Conservation (phyloP, 2,888 invertebrate genomes). For the Rhopalosiphum nymphaeae region DNA sequence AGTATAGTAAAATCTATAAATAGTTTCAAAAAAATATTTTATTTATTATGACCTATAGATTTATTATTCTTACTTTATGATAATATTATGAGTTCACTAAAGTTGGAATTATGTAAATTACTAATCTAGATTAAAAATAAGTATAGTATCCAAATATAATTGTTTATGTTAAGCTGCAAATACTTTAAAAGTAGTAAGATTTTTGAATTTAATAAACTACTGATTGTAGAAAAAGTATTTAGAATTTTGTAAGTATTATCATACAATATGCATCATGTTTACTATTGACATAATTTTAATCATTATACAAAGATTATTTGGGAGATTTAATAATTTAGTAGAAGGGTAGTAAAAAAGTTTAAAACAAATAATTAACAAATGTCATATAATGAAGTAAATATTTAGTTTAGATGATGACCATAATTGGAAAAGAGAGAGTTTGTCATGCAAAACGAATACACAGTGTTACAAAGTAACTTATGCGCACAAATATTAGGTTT, state of each 20-base stretch:
- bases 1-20: neutral
- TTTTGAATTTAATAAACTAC: neutral
- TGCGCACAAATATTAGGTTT: slow-evolving; percentile 8
- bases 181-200: neutral
- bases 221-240: neutral
- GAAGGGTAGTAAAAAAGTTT: neutral
- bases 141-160: neutral
- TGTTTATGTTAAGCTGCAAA: neutral
- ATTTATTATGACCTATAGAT: neutral
- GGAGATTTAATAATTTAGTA: neutral
- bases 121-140: neutral
- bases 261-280: neutral
- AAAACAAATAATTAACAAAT: slow-evolving; percentile 40
- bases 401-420: slow-evolving; percentile 51
- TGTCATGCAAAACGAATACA: slow-evolving; percentile 38
- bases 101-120: neutral
- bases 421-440: slow-evolving; percentile 48
- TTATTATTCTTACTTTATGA: neutral
- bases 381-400: slow-evolving; percentile 29
- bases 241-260: neutral
- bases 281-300: neutral
- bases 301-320: neutral
- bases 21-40: neutral
- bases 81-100: neutral
- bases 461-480: slow-evolving; percentile 34